Base-by-base conservation (phyloP, 2,113 vertebrate species). In the Tragulus kanchil region DNA sequence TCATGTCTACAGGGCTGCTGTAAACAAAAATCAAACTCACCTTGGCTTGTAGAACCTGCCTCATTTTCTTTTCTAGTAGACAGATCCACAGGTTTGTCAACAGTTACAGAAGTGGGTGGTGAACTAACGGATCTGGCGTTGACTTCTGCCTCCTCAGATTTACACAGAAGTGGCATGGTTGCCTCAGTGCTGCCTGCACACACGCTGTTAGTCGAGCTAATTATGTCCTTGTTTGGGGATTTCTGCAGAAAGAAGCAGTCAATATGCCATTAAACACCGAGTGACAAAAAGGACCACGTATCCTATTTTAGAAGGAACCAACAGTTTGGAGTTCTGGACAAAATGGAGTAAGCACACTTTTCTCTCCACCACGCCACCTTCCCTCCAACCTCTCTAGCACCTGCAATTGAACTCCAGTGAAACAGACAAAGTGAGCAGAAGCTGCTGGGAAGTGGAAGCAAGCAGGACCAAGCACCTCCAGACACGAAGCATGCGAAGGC, bases 81-180 rank as follows among this genome's bases (percentile, higher is more conserved):
- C 94, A 99, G 98, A 97, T 99, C 99, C 65, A 99, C 99, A 69
- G 99, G 99, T 86, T 97, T 98, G 52, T 98, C 98, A 85, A 95
- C 90, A 92, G 92, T 67, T 92, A 7, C 96, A 92, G 96, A 85
- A 42, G 45, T 0, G 79, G 98, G 77, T 11, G 96, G 79, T 62
- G 52, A 91, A 10, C 62, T 73, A 62, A 81, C 2, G 36, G 83
- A 77, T 93, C 95, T 98, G 10, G 89, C 86, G 50, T 77, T 77
- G 65, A 98, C 98, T 90, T 98, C 96, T 69, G 95, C 79, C 93
- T 98, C 98, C 97, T 98, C 96, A 73, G 16, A 93, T 85, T 73
- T 96, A 84, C 48, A 67, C 65, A 77, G 19, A 50, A 96, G 95
- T 62, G 88, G 21, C 82, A 7, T 0, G 81, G 75, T 71, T 17